Evolutionary conservation across 2,113 vertebrate genomes (phyloP).

Genomic region (Macrotis lagotis): DNA sequence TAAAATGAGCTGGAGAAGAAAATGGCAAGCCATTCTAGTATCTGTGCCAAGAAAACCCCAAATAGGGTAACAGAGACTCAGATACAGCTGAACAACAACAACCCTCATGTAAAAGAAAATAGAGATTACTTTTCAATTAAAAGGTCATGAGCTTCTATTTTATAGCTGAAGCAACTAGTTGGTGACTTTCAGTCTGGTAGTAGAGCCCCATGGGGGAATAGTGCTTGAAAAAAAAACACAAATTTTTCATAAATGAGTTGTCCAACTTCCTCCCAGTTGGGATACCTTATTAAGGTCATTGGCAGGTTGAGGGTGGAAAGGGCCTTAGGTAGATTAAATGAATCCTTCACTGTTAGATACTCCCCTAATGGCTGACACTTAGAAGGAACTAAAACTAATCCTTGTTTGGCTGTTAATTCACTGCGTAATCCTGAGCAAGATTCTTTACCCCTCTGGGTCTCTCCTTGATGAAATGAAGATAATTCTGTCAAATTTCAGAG

Average conservation of each 20-base stretch:
- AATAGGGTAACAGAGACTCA: not conserved
- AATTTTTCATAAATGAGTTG: not conserved
- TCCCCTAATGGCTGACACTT: slow-evolving; percentile 7
- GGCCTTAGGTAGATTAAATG: not conserved
- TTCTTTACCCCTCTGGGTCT: slow-evolving; percentile 4
- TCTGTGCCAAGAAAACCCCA: not conserved
- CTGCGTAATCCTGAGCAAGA: slow-evolving; percentile 19
- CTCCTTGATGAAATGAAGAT: slow-evolving; percentile 49
- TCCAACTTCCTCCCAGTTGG: not conserved
- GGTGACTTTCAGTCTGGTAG: not conserved
- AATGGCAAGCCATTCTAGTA: not conserved
- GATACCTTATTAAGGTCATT: not conserved
- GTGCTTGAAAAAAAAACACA: not conserved
- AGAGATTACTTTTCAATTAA: not conserved
- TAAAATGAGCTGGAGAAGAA: not conserved
- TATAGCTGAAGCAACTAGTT: not conserved
- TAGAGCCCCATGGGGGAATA: not conserved
- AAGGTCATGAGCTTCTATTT: not conserved
- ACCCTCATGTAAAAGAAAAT: not conserved
- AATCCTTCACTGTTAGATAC: not conserved
- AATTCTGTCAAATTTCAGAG: slow-evolving; percentile 17
- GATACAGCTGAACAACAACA: not conserved
- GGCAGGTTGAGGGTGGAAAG: not conserved
- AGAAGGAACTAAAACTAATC: slow-evolving; percentile 46
- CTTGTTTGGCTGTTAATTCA: not conserved